Evolutionary conservation across 1,140 invertebrate genomes (phyloP).

Genomic region (Calephelis nemesis): DNA sequence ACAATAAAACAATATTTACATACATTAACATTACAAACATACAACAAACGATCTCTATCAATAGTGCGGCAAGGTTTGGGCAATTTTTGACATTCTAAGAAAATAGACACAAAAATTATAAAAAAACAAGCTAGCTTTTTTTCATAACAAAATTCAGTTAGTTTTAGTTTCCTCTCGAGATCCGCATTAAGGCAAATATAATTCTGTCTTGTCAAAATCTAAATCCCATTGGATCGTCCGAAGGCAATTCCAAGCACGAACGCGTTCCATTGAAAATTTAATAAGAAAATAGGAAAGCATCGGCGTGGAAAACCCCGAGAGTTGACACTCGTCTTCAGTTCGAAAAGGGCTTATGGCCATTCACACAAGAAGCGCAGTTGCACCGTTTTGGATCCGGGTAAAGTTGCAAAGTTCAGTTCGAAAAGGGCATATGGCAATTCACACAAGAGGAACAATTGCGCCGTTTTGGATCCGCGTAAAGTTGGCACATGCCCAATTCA

Average conservation of each 20-base stretch:
- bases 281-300: slow-evolving; percentile 24
- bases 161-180: neutral
- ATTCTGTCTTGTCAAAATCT: neutral
- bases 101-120: too few relatives aligned
- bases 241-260: slow-evolving; percentile 10
- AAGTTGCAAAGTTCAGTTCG: slow-evolving; percentile 26
- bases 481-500: slow-evolving; percentile 60
- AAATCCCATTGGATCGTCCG: neutral
- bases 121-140: too few relatives aligned
- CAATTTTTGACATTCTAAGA: too few relatives aligned
- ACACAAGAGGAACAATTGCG: slow-evolving; percentile 22
- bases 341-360: slow-evolving; percentile 36
- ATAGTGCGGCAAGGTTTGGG: too few relatives aligned
- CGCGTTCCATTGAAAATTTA: slow-evolving; percentile 28
- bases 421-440: slow-evolving; percentile 22
- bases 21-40: too few relatives aligned
- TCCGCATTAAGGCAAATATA: neutral
- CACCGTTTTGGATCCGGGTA: slow-evolving; percentile 32
- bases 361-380: slow-evolving; percentile 22
- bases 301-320: slow-evolving; percentile 29
- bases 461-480: slow-evolving; percentile 31
- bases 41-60: too few relatives aligned
- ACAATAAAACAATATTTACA: too few relatives aligned
- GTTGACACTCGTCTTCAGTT: slow-evolving; percentile 29
- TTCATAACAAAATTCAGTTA: neutral